These are phyloP conservation scores for Tetragnatha versicolor DNA, from an alignment of 1,140 invertebrate species.

Conservation along the genomic window DNA sequence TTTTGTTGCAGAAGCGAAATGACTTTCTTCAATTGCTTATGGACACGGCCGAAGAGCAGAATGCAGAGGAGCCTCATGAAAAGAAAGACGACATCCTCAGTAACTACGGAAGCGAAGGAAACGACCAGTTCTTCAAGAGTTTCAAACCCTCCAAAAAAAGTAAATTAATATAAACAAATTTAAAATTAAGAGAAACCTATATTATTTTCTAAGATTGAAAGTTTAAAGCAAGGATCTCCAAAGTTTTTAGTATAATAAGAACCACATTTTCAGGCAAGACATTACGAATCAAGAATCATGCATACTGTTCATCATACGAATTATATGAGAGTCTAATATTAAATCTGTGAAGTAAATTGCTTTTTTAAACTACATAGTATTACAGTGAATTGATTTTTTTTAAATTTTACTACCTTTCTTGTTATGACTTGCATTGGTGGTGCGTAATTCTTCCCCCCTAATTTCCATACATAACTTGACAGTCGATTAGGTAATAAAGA, in stretches of 20 bases:
- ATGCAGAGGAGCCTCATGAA: not conserved
- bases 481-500: too few species aligned
- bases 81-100: conserved; percentile 2
- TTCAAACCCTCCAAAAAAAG: not conserved
- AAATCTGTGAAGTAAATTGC: too few species aligned
- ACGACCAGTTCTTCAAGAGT: conserved; percentile 8
- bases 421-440: too few species aligned
- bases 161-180: not conserved
- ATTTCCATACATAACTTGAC: too few species aligned
- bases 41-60: conserved; percentile 20
- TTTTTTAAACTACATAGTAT: too few species aligned
- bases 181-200: not conserved
- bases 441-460: too few species aligned
- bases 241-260: not conserved
- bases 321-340: too few species aligned
- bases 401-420: too few species aligned
- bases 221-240: not conserved
- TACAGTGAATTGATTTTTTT: too few species aligned
- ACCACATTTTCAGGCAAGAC: not conserved
- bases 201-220: not conserved
- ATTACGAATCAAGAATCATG: too few species aligned
- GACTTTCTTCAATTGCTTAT: conserved; percentile 49
- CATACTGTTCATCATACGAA: too few species aligned
- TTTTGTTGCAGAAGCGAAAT: conserved; percentile 15
- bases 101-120: conserved; percentile 2